These are phyloP conservation scores for Drosophila nigrodunni DNA, from an alignment of 1,140 invertebrate genomes.

Conservation along the genomic window DNA sequence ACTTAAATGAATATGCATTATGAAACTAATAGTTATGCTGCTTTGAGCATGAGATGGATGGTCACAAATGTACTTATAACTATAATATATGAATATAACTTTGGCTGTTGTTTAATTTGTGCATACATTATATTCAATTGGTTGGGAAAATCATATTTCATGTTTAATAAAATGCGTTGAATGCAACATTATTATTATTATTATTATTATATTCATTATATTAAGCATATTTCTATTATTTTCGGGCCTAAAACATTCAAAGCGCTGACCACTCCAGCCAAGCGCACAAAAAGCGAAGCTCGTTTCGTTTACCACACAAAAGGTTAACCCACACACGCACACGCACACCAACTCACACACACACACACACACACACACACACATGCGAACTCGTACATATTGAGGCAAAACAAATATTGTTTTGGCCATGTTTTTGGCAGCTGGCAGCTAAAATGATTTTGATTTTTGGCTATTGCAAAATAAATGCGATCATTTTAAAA, in stretches of 20 bases:
- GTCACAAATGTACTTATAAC: not conserved
- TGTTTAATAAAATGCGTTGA: conserved; percentile 78
- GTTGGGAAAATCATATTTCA: conserved; percentile 73
- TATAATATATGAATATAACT: conserved; percentile 5
- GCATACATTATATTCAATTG: conserved; percentile 55
- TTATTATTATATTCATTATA: conserved; percentile 79
- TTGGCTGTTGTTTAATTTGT: conserved; percentile 19
- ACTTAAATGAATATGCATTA: not conserved
- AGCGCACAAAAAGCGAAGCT: conserved; percentile 70
- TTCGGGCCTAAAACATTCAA: conserved; percentile 62
- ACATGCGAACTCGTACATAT: conserved; percentile 30
- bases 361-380: conserved; percentile 30
- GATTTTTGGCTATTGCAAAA: conserved; percentile 71
- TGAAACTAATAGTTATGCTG: not conserved
- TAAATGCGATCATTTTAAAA: conserved; percentile 82
- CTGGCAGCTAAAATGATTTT: conserved; percentile 66
- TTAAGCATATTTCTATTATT: conserved; percentile 70
- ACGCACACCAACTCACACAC: conserved; percentile 13
- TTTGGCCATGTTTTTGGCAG: conserved; percentile 60
- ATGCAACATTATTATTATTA: conserved; percentile 51
- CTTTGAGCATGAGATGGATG: not conserved
- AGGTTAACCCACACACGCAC: conserved; percentile 58
- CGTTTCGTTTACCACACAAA: conserved; percentile 71
- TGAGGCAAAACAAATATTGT: conserved; percentile 69
- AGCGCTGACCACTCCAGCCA: conserved; percentile 50